phyloP scores from a whole-genome alignment of 2,113 vertebrate species.

The Pomatorhinus ruficollis region DNA sequence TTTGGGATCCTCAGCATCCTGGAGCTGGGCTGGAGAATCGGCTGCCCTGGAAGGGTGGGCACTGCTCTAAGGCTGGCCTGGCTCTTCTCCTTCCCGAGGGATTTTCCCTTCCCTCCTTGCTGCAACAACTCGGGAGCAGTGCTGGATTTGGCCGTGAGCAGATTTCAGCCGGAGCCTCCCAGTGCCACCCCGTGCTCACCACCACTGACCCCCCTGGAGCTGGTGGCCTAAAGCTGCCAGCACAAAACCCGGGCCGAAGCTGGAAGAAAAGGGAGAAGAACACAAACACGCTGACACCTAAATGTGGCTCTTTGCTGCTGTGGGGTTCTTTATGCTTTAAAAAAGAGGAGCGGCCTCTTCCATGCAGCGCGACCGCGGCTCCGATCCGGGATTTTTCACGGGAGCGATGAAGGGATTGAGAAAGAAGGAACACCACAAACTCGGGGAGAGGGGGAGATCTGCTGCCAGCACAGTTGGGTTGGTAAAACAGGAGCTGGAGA shows the following conservation, averaged over 20 bases:
- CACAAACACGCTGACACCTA: not conserved
- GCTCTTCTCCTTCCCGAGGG: not conserved
- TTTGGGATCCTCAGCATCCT: accelerated
- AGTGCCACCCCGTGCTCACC: not conserved
- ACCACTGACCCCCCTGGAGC: accelerated
- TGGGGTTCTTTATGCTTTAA: accelerated
- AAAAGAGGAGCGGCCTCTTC: accelerated
- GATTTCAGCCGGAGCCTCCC: not conserved
- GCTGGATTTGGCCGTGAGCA: accelerated
- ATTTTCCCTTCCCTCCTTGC: not conserved
- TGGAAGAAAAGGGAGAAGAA: not conserved
- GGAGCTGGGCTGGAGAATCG: accelerated
- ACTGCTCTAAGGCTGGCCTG: not conserved
- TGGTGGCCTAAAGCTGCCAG: not conserved
- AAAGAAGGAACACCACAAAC: not conserved
- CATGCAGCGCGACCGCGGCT: accelerated
- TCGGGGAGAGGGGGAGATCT: not conserved
- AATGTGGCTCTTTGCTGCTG: not conserved
- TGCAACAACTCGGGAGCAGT: accelerated
- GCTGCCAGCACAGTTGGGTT: accelerated
- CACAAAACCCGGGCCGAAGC: not conserved
- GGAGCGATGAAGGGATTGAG: accelerated
- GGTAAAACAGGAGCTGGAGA: not conserved
- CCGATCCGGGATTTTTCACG: accelerated
- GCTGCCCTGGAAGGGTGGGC: not conserved